Base-by-base conservation (phyloP, 2,113 vertebrate species). In the Gobiocypris rarus region DNA sequence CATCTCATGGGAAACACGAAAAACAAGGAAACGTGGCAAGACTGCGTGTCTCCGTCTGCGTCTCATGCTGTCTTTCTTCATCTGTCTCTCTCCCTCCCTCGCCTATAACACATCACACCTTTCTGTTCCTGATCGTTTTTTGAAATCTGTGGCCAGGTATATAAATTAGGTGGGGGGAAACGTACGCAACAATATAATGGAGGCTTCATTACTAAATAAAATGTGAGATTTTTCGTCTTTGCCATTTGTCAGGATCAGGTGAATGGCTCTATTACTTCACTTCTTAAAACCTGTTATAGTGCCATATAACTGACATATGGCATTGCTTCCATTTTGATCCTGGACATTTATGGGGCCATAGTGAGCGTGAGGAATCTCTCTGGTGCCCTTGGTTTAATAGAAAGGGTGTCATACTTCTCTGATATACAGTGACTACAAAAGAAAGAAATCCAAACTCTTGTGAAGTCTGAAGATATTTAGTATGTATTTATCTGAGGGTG, bases 351-450 rank as follows among this genome's bases (percentile, higher is more conserved):
- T 94, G 93, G 92, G 92, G 88, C 92, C 87, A 89, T 70, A 86
- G 91, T 91, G 93, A 93, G 94, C 89, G 91, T 94, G 92, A 94
- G 90, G 91, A 91, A 94, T 95, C 89, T 92, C 91, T 92, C 89
- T 82, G 82, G 89, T 94, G 94, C 92, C 94, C 94, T 95, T 95
- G 94, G 92, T 93, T 94, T 95, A 93, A 94, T 94, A 93, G 93
- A 90, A 89, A 91, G 92, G 92, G 91, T 93, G 93, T 93, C 92
- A 92, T 86, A 90, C 90, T 90, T 90, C 89, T 87, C 91, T 94
- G 93, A 93, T 93, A 93, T 93, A 94, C 93, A 93, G 92, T 91
- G 83, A 86, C 82, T 50, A 83, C 28, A 76, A 74, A 84, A 86
- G 83, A 88, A 91, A 91, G 89, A 89, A 88, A 90, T 65, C 86